phyloP scores from a whole-genome alignment of 2,113 vertebrate species.

The Lophura nycthemera region DNA sequence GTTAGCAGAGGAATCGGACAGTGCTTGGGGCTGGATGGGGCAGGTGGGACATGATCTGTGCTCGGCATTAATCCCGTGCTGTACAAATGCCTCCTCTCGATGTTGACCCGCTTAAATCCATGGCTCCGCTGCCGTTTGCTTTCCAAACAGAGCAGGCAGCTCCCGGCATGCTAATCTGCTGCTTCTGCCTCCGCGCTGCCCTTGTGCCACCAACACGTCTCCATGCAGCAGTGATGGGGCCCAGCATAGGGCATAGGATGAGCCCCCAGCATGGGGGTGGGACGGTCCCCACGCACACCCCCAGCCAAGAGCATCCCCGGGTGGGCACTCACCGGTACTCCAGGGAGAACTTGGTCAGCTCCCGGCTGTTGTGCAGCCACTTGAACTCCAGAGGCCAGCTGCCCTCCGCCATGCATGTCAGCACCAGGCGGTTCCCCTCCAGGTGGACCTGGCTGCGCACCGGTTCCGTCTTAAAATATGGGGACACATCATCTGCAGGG shows the following conservation, averaged over 20 bases:
- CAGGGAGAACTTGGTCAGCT: constrained; percentile 96
- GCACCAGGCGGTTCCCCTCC: constrained; percentile 95
- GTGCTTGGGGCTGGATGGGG: background rate
- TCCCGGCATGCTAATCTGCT: accelerated
- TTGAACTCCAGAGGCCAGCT: constrained; percentile 99
- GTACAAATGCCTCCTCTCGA: background rate
- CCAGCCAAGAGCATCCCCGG: background rate
- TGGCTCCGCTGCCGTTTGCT: background rate
- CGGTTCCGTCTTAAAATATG: constrained; percentile 98
- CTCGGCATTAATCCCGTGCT: background rate
- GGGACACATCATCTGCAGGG: constrained; percentile 89
- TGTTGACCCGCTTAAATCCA: constrained; percentile 11
- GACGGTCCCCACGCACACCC: background rate
- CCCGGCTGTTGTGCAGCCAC: constrained; percentile 92
- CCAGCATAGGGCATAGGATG: accelerated
- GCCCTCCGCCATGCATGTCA: constrained; percentile 98
- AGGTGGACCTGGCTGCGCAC: constrained; percentile 94
- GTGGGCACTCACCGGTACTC: constrained; percentile 88
- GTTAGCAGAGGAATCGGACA: background rate
- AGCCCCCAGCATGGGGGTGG: accelerated
- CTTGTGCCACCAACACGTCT: background rate
- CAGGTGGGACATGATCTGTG: background rate
- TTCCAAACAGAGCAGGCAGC: constrained; percentile 14
- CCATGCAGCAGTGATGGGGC: background rate
- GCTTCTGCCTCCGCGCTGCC: background rate